Base-by-base conservation (phyloP, 2,113 vertebrate species). In the Podarcis cretensis region DNA sequence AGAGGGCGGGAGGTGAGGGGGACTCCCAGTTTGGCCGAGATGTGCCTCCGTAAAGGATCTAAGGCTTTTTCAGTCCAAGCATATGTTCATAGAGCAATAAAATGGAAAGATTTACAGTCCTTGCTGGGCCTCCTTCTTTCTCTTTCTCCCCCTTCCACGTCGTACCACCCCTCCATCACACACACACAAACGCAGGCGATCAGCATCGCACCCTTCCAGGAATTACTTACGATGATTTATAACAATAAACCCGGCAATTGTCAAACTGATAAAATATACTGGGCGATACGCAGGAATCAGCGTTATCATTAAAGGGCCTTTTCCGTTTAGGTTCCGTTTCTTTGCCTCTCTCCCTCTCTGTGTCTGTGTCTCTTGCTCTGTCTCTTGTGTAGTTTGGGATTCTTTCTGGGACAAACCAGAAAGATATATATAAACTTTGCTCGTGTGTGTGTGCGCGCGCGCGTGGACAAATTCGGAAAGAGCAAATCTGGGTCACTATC, bases 51-150 rank as follows among this genome's bases (percentile, higher is more conserved):
- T 95, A 97, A 97, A 97, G 97, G 98, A 98, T 98, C 97, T 97
- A 97, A 98, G 97, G 97, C 95, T 97, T 96, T 97, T 97, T 97
- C 98, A 97, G 97, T 97, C 96, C 96, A 96, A 98, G 98, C 99
- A 99, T 99, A 98, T 99, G 99, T 98, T 99, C 98, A 97, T 97
- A 98, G 98, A 98, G 98, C 98, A 98, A 99, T 99, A 99, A 99
- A 99, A 99, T 97, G 98, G 98, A 98, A 98, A 99, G 99, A 99
- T 99, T 99, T 99, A 99, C 99, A 98, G 98, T 98, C 97, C 97
- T 97, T 97, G 98, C 96, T 97, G 97, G 98, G 97, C 98, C 98
- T 77, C 81, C 81, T 83, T 27, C 80, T 12, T 18, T 37, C 69
- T 23, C 57, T 81, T 71, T 81, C 87, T 40, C 57, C n/a, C 80